Conservation (phyloP, 2,113 vertebrate species). For the Ctenomys sociabilis region DNA sequence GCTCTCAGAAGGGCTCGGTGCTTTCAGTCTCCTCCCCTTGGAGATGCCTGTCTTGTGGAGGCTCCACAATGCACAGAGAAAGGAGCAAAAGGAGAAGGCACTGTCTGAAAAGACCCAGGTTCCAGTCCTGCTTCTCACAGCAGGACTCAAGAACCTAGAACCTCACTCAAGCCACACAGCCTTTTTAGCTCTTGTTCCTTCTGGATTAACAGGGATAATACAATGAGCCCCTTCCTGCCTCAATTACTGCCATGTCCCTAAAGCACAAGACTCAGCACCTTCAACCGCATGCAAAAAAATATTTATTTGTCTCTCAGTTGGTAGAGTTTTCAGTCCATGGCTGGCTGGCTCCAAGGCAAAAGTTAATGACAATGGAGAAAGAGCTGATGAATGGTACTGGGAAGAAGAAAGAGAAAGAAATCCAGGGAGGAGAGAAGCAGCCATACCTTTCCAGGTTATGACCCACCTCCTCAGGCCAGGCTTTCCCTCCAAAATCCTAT, state of each 20-base stretch:
- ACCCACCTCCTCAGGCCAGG: not conserved
- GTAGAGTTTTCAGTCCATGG: not conserved
- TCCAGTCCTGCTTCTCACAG: not conserved
- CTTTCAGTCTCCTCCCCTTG: not conserved
- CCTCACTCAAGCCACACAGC: not conserved
- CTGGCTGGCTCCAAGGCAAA: not conserved
- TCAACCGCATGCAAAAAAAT: not conserved
- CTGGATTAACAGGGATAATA: not conserved
- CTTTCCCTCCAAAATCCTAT: not conserved
- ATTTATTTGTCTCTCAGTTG: not conserved
- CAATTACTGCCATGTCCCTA: not conserved
- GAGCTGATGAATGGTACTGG: not conserved
- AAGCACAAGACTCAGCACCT: not conserved
- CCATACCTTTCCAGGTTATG: not conserved
- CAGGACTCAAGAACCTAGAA: too few species aligned
- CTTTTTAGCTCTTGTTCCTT: not conserved
- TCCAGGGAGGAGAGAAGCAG: not conserved
- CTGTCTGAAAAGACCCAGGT: not conserved
- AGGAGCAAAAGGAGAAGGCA: not conserved
- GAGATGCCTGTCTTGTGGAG: not conserved
- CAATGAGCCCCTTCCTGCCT: not conserved
- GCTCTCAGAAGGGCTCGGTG: conserved; percentile 14
- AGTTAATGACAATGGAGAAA: not conserved
- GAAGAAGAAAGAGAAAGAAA: not conserved
- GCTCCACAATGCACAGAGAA: not conserved